A percentile compares a stretch with the other conserved stretches of the same genome.
phyloP scores from a whole-genome alignment of 2,888 invertebrate genomes.

The Hyposoter dolosus region DNA sequence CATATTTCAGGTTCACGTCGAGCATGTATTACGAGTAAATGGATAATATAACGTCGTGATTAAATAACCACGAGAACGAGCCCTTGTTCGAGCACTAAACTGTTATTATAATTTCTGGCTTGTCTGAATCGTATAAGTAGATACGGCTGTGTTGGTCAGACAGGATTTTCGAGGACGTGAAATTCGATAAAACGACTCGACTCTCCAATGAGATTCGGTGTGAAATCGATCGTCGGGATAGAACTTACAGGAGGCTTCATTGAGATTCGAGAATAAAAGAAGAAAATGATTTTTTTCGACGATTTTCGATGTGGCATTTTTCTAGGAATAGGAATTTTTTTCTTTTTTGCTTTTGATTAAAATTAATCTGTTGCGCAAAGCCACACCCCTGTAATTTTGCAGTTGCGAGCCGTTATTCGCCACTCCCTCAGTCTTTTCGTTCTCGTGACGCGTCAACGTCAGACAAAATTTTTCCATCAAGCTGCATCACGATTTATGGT shows the following conservation, averaged over 20 bases:
- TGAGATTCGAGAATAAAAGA: background rate
- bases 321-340: background rate
- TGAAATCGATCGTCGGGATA: background rate
- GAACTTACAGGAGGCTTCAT: background rate
- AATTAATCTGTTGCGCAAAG: slow-evolving; percentile 25
- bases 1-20: background rate
- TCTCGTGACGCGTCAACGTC: background rate
- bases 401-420: slow-evolving; percentile 13
- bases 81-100: background rate
- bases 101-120: slow-evolving; percentile 26
- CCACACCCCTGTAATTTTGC: slow-evolving; percentile 43
- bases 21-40: slow-evolving; percentile 18
- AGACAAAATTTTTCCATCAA: slow-evolving; percentile 17
- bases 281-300: background rate
- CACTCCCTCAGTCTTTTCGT: slow-evolving; percentile 30
- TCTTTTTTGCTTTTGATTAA: slow-evolving; percentile 1
- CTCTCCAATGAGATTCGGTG: background rate
- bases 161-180: background rate
- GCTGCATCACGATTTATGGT: background rate
- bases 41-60: slow-evolving; percentile 44
- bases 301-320: too few species aligned
- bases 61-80: background rate
- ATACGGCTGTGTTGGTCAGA: background rate
- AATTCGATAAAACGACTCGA: slow-evolving; percentile 18
- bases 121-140: background rate